phyloP scores from a whole-genome alignment of 1,140 invertebrate genomes.

The Tetramorium simillimum region DNA sequence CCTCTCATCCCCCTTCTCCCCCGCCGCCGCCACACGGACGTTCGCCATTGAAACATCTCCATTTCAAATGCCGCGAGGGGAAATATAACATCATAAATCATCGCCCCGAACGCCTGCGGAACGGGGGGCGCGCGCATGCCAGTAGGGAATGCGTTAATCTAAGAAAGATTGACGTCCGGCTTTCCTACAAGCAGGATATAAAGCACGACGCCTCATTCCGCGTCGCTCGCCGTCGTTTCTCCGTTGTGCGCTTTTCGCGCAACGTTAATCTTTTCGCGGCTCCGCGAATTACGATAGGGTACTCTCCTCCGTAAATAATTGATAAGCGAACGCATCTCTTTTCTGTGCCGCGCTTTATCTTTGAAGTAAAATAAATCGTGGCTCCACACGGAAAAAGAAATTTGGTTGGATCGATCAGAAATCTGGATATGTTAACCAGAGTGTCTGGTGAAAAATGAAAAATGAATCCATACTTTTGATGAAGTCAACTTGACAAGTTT shows the following conservation, averaged over 20 bases:
- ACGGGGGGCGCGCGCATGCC: background rate
- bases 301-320: constrained; percentile 8
- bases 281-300: background rate
- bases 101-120: constrained; percentile 11
- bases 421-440: no score
- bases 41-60: constrained; percentile 57
- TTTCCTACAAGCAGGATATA: constrained; percentile 34
- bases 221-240: background rate
- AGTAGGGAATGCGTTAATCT: constrained; percentile 50
- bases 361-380: background rate
- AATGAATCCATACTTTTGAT: no score
- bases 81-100: constrained; percentile 60
- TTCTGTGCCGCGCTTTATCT: background rate
- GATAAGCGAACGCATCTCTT: constrained; percentile 19
- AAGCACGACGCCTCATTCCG: constrained; percentile 6
- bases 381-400: no score
- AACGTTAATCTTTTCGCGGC: constrained; percentile 5
- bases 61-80: constrained; percentile 61
- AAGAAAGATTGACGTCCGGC: constrained; percentile 58
- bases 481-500: no score
- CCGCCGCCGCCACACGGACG: background rate
- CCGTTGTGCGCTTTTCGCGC: background rate
- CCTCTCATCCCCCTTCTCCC: no score
- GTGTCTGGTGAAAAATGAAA: no score
- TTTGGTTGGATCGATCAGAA: no score